phyloP scores from a whole-genome alignment of 2,113 vertebrate genomes.

The Nothocercus julius region DNA sequence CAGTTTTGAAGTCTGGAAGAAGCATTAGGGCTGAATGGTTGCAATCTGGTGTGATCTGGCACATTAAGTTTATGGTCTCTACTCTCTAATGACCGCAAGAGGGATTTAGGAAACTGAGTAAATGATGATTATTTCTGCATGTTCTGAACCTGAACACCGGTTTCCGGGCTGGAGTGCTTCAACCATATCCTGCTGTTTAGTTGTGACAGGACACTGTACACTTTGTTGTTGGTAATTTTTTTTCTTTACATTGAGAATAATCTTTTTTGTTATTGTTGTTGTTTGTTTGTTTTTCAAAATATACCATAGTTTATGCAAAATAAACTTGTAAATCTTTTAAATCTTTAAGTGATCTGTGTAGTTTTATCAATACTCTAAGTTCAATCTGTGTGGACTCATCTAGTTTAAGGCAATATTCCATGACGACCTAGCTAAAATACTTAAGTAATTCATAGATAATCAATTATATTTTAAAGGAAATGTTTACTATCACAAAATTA shows the following conservation, averaged over 20 bases:
- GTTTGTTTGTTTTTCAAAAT: too few relatives aligned
- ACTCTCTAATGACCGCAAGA: not conserved
- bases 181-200: not conserved
- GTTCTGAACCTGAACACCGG: not conserved
- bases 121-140: not conserved
- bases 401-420: too few relatives aligned
- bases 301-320: too few relatives aligned
- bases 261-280: too few relatives aligned
- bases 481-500: not conserved
- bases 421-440: not conserved
- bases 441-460: not conserved
- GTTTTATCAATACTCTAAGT: too few relatives aligned
- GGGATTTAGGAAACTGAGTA: not conserved
- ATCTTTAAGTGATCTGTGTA: too few relatives aligned
- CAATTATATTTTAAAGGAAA: not conserved
- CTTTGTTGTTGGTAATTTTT: not conserved
- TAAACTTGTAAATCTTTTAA: too few relatives aligned
- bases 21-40: fast-evolving
- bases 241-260: too few relatives aligned
- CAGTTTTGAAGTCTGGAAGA: not conserved
- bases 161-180: not conserved
- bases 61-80: not conserved
- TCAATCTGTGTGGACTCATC: too few relatives aligned
- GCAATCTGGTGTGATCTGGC: not conserved
- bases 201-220: not conserved